phyloP scores from a whole-genome alignment of 2,113 vertebrate genomes.

The Chroicocephalus ridibundus region DNA sequence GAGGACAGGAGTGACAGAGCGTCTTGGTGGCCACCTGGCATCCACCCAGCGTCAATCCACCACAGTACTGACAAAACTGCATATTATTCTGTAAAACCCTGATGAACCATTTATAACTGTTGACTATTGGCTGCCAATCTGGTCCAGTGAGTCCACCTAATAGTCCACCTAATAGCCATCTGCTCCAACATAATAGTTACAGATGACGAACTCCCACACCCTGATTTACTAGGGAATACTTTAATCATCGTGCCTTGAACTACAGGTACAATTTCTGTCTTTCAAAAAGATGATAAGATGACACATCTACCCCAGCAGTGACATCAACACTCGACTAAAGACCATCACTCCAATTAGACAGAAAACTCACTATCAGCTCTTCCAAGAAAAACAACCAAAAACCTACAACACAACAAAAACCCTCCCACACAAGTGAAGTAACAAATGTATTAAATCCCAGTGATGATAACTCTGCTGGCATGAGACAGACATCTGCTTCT shows the following conservation, averaged over 20 bases:
- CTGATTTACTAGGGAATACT: background rate
- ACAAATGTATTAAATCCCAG: constrained; percentile 2
- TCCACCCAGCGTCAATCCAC: background rate
- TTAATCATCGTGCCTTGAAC: background rate
- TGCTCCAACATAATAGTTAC: background rate
- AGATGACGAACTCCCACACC: background rate
- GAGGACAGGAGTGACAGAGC: background rate
- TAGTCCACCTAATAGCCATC: background rate
- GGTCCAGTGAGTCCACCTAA: background rate
- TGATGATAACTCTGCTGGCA: background rate
- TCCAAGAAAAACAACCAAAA: background rate
- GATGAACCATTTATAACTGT: background rate
- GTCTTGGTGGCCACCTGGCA: background rate
- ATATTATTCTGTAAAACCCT: background rate
- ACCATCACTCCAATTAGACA: background rate
- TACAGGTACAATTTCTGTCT: background rate
- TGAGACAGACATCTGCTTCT: constrained; percentile 19
- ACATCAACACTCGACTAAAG: background rate
- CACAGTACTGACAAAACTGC: background rate
- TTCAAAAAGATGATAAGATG: background rate
- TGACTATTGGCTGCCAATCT: background rate
- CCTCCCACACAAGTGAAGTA: background rate
- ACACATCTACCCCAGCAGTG: background rate
- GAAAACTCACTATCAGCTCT: background rate
- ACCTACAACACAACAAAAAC: background rate